Evolutionary conservation across 2,797 vertebrate genomes (phyloP), one percentile per base, ranked within the genome.

Genomic region (Coilia nasus): DNA sequence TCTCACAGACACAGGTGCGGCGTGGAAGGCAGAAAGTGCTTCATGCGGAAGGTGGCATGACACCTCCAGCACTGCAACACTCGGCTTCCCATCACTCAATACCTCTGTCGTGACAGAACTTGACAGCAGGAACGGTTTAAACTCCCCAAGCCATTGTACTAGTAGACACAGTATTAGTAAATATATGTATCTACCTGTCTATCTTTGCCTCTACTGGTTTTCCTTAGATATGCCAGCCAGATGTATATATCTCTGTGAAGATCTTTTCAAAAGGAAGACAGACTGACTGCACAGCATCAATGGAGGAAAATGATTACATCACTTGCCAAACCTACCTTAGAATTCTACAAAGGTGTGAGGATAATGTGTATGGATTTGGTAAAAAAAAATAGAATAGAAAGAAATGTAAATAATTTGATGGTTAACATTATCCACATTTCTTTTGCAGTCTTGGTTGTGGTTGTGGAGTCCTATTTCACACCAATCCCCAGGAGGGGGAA

Each of bases 21-120:
- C 35, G 15, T 5, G 19, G 35, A 78, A 7, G 71, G 15, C 28
- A 78, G 15, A 44, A 44, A 44, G 71, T 21, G 71, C 71, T 44
- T 78, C 31, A 44, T 78, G 71, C 17, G 15, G 67, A 75, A 75
- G 67, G 67, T 78, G 71, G 71, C 35, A 44, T 44, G 71, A 78
- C 71, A 78, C 71, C 31, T 35, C 71, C 35, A 59, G 57, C 57
- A 19, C 57, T 21, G 19, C 57, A 41, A 21, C 71, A 78, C 71
- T 78, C 19, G 41, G 41, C 31, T 78, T 35, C 17, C 31, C 41
- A 41, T 44, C 71, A 78, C 71, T 78, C 71, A 78, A 78, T 78
- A 78, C 21, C 41, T 44, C 31, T 44, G 71, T 7, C 35, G 15
- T 44, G 71, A 78, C 31, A 78, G 71, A 78, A 21, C 15, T 17